Base-by-base conservation (phyloP, 30 jellyfish, hydroid and myxozoan species). In the Hydractinia echinata region DNA sequence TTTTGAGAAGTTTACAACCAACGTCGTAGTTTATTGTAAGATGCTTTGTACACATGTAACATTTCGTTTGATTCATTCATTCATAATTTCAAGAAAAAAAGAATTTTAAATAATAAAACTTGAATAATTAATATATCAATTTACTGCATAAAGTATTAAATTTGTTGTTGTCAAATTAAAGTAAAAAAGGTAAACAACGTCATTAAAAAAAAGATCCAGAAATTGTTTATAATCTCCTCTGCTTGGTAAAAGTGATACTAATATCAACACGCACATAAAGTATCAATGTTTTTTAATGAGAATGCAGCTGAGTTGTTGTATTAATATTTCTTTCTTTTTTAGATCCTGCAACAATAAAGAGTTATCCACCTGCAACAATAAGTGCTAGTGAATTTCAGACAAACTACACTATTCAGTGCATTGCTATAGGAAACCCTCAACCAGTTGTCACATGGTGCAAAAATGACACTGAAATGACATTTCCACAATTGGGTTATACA, bases 351-450 rank as follows among this genome's bases (percentile, higher is more conserved):
- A 71, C 44, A 30, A 71, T 71, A 20, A 20, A 19, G 9, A 58
- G 10, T n/a, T 71, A 19, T 50, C 55, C 9, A 8, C 68, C 81
- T 7, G 81, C 15, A 7, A 50, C 7, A 19, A 20, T 71, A 7
- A 11, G 18, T 9, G 81, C 81, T 20, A 71, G 60, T 50, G 81
- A 71, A 19, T 71, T 20, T 20, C 60, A 71, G 51, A n/a, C 4
- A 71, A 71, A 71, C 67, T 50, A 19, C 13, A 19, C 30, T 30
- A 71, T 71, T 48, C 30, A 52, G n/a, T 71, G 81, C 49, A n/a
- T 50, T 15, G 81, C 81, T 30, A 71, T 58, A 9, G 81, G 81
- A 19, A 71, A 71, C 49, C 81, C 81, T 19, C 81, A 71, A 71
- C 81, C 81, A 50, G 9, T 20, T 19, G 51, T 71, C 81, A 50